Evolutionary conservation across 2,113 vertebrate species (phyloP), one percentile per base, ranked within the genome.

Genomic region (Gnathonemus longibarbis): DNA sequence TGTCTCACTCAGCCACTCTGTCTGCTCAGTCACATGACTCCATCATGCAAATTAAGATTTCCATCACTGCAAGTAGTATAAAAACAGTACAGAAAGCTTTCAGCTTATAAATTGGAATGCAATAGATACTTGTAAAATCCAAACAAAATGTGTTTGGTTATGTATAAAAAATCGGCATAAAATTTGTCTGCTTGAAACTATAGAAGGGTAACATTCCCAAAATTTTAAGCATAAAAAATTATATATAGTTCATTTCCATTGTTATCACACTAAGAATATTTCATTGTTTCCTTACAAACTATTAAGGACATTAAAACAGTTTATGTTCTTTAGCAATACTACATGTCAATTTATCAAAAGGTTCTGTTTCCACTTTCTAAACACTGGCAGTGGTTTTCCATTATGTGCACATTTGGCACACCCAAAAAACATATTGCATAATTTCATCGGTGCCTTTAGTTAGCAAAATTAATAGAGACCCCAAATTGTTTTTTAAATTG

Each of bases 391-490:
- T 70, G 62, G n/a, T 31, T 70, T 70, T 70, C 62, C 62, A 70
- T 70, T 70, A 70, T 70, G 10, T 31, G 62, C n/a, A 70, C 11
- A 70, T 70, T 70, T 70, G 62, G 10, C 62, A 70, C 62, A 5
- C 62, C 62, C 62, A 31, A 27, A 27, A 27, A 70, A 70, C 27
- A 70, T 70, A 70, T 70, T 70, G 46, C n/a, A 49, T 74, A 42
- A 89, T 77, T 70, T 45, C 88, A 56, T 56, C 90, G 62, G 89
- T 91, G 88, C 91, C 89, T 89, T 93, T 42, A 45, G 91, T 88
- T 91, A 88, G 89, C 89, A 92, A 92, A 95, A 94, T 95, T 94
- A 95, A 95, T 95, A 91, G 91, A 48, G 89, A 83, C 90, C 91
- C 86, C 87, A 83, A 84, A 93, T 84, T 84, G 11, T 85, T 91